Base-by-base conservation (phyloP, 1,140 invertebrate species). In the Medauroidea extradentata region DNA sequence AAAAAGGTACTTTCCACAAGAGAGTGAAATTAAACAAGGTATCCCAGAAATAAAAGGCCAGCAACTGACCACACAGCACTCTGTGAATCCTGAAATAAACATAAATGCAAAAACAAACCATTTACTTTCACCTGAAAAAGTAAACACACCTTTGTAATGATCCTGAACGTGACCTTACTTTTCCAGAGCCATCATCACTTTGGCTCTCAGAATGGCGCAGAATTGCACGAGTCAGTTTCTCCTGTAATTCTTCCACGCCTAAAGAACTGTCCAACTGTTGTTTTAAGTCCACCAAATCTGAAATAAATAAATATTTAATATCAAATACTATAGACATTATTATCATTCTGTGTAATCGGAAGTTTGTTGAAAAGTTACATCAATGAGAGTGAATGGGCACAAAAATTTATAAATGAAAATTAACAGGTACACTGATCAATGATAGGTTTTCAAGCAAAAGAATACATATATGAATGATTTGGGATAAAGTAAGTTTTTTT, bases 221-320 rank as follows among this genome's bases (percentile, higher is more conserved):
- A 55, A 75, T 75, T 48, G 78, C 82, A 57, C 82, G 77, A 61
- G 83, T 81, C 42, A 89, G 75, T 70, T 85, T 85, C 62, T 81
- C 80, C 51, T 83, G 77, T 53, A 90, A 76, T 68, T 88, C 87
- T 24, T 78, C 76, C 2, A 74, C 70, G 24, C 86, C 84, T 2
- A 86, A 75, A 55, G 83, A 86, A 43, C 74, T 81, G 65, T 86
- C 86, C 16, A 91, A 74, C 59, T 88, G 85, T 57, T 85, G 82
- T 71, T 90, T 89, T 34, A 91, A 83, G 70, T 87, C 86, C 59
- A 86, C 80, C 42, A 91, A 74, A 74, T 90, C 88, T 81, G 27
- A 54, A 44, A 46, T 51, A 51, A 48, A 39, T 49, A 46, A 46
- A 46, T 8, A 46, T 46, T 46, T 46, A 3, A 46, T 4, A 18